phyloP scores from a whole-genome alignment of 2,888 invertebrate species.

The Drosophila meridionalis region DNA sequence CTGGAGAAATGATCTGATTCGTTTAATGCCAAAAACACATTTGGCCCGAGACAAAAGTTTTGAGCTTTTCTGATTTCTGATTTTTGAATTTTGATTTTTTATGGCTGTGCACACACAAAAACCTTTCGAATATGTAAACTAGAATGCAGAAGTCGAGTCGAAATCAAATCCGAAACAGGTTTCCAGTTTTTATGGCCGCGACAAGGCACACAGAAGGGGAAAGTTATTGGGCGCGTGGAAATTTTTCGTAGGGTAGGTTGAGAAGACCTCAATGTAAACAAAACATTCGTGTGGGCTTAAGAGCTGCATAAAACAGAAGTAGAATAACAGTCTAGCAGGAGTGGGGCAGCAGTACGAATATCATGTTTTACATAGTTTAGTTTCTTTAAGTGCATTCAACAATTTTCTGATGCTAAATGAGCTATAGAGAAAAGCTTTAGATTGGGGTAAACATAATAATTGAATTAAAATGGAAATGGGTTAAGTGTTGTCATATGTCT shows the following conservation, averaged over 20 bases:
- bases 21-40: slow-evolving; percentile 37
- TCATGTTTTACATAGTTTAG: not conserved
- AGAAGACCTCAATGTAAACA: slow-evolving; percentile 27
- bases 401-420: slow-evolving; percentile 1
- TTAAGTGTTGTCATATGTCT: not conserved
- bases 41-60: slow-evolving; percentile 16
- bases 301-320: not conserved
- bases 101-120: slow-evolving; percentile 14
- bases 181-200: slow-evolving; percentile 25
- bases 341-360: not conserved
- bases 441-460: not conserved
- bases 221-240: slow-evolving; percentile 42
- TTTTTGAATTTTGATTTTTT: not conserved
- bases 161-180: slow-evolving; percentile 25
- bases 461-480: not conserved
- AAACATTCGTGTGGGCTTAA: not conserved
- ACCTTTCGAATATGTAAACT: slow-evolving; percentile 55
- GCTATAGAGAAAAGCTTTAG: not conserved
- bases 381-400: not conserved
- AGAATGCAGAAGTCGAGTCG: slow-evolving; percentile 47
- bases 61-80: not conserved
- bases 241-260: slow-evolving; percentile 60
- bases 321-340: not conserved
- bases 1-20: slow-evolving; percentile 27
- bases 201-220: slow-evolving; percentile 48